Base-by-base conservation (phyloP, 2,797 vertebrate genomes). In the Cryptoblepharus egeriae region DNA sequence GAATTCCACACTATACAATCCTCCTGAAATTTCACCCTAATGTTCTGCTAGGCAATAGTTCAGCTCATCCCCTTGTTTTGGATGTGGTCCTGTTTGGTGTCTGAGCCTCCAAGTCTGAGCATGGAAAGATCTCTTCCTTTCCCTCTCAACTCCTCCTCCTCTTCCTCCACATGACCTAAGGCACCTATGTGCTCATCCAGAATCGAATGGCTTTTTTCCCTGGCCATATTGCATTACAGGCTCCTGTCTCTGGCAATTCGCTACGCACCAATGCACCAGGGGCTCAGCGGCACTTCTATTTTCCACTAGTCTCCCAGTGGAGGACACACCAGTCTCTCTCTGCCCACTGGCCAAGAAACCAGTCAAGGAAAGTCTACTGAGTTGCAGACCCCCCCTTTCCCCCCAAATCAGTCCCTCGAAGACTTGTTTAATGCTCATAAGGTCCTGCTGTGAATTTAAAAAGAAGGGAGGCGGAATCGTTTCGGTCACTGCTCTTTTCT, bases 361-460 rank as follows among this genome's bases (percentile, higher is more conserved):
- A 30, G 81, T 45, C 0, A 0, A 63, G n/a, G 30, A 81, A 65
- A 60, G 30, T 60, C 83, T 70, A 45, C 26, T 0, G 79, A 60
- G 22, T 24, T 22, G 22, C 32, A 35, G 8, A 0, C 26, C 30
- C 28, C 3, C 0, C 7, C 0, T 5, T 58, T 10, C 20, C 35
- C 39, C 5, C 79, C 30, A 11, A 28, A 57, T 81, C 60, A 55
- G 26, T n/a, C 52, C 55, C 57, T 82, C 15, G 65, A 52, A 72
- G 68, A 24, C 26, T 37, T n/a, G 68, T 10, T 79, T 74, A 67
- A 3, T 5, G 74, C 55, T 55, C n/a, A 61, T n/a, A 65, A 2
- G 20, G 1, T 3, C 49, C 0, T 5, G 13, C 70, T 39, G 45
- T 0, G 0, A 32, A 22, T 0, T 49, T 9, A 49, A 49, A 24